Conservation (phyloP, 2,797 vertebrate genomes). For the Chiroxiphia lanceolata region DNA sequence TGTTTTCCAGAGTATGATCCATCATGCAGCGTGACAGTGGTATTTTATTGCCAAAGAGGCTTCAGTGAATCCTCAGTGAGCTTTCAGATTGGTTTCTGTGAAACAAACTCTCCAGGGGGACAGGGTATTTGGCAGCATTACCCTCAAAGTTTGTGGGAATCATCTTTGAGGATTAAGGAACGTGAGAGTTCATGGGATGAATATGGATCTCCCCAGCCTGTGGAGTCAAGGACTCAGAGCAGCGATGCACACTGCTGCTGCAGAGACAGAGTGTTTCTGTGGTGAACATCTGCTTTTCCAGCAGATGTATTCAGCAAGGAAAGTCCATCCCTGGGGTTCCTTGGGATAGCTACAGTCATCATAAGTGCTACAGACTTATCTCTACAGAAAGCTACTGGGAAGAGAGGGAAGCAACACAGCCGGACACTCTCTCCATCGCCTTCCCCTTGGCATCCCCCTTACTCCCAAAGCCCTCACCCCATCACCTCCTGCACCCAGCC, state of each 20-base stretch:
- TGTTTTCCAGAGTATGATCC: background rate
- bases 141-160: background rate
- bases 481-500: background rate
- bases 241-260: background rate
- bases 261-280: background rate
- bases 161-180: background rate
- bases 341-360: background rate
- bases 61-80: background rate
- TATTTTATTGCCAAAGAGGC: background rate
- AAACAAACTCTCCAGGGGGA: background rate
- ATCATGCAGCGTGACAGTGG: background rate
- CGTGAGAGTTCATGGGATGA: background rate
- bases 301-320: background rate
- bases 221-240: background rate
- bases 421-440: fast-evolving
- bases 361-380: background rate
- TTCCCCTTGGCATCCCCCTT: background rate
- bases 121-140: background rate
- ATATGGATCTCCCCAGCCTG: background rate
- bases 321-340: background rate
- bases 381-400: background rate
- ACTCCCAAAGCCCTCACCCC: background rate
- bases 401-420: background rate
- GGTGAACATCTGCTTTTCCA: background rate
- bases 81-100: background rate